Percentiles rank a stretch among this genome's conserved stretches.
Conservation (phyloP, 1,140 invertebrate genomes). For the Aradophagus sp. region DNA sequence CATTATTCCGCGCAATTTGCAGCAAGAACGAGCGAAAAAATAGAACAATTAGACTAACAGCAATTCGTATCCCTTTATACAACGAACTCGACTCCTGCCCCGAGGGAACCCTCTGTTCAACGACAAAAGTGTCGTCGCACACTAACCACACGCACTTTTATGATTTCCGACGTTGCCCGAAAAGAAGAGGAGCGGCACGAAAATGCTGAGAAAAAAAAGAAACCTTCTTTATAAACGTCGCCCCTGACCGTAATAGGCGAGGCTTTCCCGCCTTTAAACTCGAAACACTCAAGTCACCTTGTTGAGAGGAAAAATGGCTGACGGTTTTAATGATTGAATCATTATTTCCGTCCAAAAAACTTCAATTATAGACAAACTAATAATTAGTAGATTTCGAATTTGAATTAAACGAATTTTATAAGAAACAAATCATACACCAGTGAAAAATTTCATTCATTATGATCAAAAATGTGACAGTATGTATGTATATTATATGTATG, state of each 20-base stretch:
- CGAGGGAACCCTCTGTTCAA: constrained; percentile 45
- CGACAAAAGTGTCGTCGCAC: constrained; percentile 51
- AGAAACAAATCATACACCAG: too few species aligned
- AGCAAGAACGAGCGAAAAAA: constrained; percentile 32
- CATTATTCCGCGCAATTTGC: constrained; percentile 34
- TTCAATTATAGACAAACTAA: too few species aligned
- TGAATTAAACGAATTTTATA: too few species aligned
- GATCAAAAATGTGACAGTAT: too few species aligned
- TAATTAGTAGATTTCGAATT: too few species aligned
- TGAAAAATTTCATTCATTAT: too few species aligned
- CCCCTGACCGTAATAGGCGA: constrained; percentile 49
- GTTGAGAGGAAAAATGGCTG: constrained; percentile 65
- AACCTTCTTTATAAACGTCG: constrained; percentile 32
- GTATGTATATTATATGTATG: too few species aligned
- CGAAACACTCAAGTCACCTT: constrained; percentile 63
- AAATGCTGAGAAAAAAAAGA: constrained; percentile 42
- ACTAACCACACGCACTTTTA: constrained; percentile 36
- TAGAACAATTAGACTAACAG: constrained; percentile 68
- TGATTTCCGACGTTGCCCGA: constrained; percentile 19
- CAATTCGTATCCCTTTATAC: constrained; percentile 19
- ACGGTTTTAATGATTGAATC: constrained; percentile 19
- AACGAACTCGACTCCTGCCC: constrained; percentile 36
- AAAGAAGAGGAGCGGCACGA: constrained; percentile 34
- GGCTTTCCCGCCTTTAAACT: constrained; percentile 64
- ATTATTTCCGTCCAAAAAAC: constrained; percentile 5